Percentiles rank a stretch among this genome's conserved stretches.
Evolutionary conservation across 2,888 invertebrate genomes (phyloP).

Genomic region (Thecocarcelia acutangulata): DNA sequence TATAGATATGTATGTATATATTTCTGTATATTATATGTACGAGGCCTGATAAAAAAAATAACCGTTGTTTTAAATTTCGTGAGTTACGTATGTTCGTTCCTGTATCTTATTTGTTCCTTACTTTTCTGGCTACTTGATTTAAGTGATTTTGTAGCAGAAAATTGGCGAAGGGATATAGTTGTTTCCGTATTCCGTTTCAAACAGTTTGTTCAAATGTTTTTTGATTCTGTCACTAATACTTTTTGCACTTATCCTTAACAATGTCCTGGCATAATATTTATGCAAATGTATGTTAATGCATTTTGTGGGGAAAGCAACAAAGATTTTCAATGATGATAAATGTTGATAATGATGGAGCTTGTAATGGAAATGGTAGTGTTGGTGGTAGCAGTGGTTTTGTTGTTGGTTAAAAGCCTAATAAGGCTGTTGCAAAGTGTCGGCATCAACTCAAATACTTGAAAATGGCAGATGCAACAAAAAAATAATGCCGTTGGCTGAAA

Average conservation of each 20-base stretch:
- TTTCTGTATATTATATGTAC: slow-evolving; percentile 9
- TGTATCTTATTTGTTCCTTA: neutral
- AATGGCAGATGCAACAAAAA: slow-evolving; percentile 32
- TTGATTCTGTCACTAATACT: slow-evolving; percentile 39
- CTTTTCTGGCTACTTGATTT: slow-evolving; percentile 1
- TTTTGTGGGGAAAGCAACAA: slow-evolving; percentile 10
- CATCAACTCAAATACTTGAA: neutral
- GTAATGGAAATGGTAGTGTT: neutral
- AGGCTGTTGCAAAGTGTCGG: neutral
- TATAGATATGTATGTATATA: neutral
- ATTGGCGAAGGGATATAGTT: neutral
- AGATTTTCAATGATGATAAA: slow-evolving; percentile 21
- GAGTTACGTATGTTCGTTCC: too few species aligned
- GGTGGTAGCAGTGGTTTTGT: neutral
- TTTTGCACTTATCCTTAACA: slow-evolving; percentile 35
- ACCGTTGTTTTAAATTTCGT: too few species aligned
- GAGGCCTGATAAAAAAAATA: too few species aligned
- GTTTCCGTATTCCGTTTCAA: neutral
- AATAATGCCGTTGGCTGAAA: neutral
- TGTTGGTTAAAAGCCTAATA: neutral
- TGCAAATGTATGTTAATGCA: slow-evolving; percentile 66
- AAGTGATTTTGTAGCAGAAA: neutral
- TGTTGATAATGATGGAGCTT: slow-evolving; percentile 8
- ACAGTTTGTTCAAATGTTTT: neutral
- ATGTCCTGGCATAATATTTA: slow-evolving; percentile 29